A percentile compares a stretch with the other conserved stretches of the same genome.
Conservation (phyloP, 2,113 vertebrate species). For the Panthera uncia region DNA sequence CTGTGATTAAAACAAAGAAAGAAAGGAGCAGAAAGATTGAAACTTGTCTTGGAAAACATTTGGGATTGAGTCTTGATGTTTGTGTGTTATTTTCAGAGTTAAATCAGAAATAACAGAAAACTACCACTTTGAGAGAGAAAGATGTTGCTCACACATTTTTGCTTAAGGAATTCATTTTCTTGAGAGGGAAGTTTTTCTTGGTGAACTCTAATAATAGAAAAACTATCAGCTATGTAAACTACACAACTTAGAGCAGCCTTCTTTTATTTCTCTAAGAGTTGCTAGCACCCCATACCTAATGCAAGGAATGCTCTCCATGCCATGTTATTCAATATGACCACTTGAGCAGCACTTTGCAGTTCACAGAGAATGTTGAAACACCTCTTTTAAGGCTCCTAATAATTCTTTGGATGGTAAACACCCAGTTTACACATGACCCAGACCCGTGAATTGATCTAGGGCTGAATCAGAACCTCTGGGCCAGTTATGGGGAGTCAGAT, state of each 20-base stretch:
- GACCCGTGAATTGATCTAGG: not conserved
- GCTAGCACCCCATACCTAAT: not conserved
- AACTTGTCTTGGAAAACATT: conserved; percentile 72
- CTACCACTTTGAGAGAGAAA: conserved; percentile 49
- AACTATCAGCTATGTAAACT: conserved; percentile 21
- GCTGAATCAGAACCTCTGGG: not conserved
- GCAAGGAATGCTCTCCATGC: not conserved
- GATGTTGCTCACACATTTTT: conserved; percentile 67
- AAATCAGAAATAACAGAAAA: conserved; percentile 52
- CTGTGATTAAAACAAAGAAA: not conserved
- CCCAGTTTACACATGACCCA: not conserved
- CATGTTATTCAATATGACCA: conserved; percentile 7
- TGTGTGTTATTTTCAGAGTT: conserved; percentile 64
- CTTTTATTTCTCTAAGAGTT: not conserved
- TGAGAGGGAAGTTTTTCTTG: conserved; percentile 50
- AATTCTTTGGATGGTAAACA: not conserved
- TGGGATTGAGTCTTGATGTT: conserved; percentile 37
- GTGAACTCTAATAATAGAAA: conserved; percentile 64
- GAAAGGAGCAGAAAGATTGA: conserved; percentile 32
- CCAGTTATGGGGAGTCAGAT: not conserved
- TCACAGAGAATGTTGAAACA: not conserved
- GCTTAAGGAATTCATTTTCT: conserved; percentile 70
- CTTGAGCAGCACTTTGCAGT: not conserved
- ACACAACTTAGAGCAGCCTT: conserved; percentile 26
- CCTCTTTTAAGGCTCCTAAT: not conserved